A percentile compares a stretch with the other conserved stretches of the same genome.
Evolutionary conservation across 2,797 vertebrate genomes (phyloP).

Genomic region (Tamandua tetradactyla): DNA sequence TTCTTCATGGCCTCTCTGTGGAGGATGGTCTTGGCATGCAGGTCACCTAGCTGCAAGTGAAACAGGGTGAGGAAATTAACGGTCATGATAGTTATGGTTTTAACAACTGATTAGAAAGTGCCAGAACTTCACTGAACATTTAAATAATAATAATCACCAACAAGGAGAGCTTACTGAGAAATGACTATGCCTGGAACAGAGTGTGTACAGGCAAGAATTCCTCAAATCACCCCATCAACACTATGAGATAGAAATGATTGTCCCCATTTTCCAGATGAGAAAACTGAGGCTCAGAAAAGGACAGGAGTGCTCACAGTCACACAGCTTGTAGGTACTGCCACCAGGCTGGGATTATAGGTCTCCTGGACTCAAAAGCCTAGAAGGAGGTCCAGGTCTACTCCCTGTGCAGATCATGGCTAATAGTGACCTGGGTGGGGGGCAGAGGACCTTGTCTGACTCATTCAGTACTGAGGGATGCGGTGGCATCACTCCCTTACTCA

Average conservation of each 20-base stretch:
- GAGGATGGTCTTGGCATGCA: neutral
- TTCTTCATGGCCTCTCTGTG: neutral
- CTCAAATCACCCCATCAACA: neutral
- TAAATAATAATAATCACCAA: no score
- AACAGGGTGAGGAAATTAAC: no score
- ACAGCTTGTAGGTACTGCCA: neutral
- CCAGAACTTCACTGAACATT: no score
- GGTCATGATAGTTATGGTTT: no score
- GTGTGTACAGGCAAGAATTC: neutral
- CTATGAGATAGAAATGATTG: conserved; percentile 23
- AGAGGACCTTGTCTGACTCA: neutral
- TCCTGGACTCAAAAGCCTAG: neutral
- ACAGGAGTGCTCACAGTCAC: neutral
- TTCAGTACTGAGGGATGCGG: neutral
- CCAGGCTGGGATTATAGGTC: neutral
- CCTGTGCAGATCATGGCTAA: neutral
- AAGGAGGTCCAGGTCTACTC: no score
- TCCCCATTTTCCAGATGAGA: conserved; percentile 34
- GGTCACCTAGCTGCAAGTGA: no score
- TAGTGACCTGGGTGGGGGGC: neutral
- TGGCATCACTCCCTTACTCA: neutral
- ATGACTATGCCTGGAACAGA: neutral
- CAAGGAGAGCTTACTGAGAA: no score
- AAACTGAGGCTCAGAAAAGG: neutral
- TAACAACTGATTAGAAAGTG: no score